Conservation (phyloP, 1,140 invertebrate genomes). For the Rhagoletis zephyria region DNA sequence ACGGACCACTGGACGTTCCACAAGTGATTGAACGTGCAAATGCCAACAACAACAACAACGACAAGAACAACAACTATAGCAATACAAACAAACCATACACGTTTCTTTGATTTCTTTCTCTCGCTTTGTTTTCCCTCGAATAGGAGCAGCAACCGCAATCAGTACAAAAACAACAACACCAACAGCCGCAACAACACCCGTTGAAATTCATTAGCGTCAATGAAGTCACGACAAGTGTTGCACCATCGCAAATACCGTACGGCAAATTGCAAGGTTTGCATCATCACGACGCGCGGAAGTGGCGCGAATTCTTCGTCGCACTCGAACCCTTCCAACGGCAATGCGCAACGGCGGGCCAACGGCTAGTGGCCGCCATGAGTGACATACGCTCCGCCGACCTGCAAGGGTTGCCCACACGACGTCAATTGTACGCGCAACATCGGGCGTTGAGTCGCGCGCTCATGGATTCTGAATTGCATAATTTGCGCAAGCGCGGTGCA, state of each 20-base stretch:
- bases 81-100: constrained; percentile 39
- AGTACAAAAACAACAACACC: background rate
- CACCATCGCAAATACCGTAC: constrained; percentile 72
- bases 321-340: constrained; percentile 75
- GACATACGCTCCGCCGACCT: constrained; percentile 75
- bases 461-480: constrained; percentile 75
- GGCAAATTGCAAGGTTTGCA: constrained; percentile 74
- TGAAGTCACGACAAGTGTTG: constrained; percentile 73
- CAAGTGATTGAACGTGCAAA: constrained; percentile 58
- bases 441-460: constrained; percentile 74
- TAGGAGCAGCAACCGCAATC: constrained; percentile 21
- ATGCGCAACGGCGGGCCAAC: constrained; percentile 74
- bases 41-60: constrained; percentile 48
- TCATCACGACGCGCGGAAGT: constrained; percentile 77
- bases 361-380: constrained; percentile 74
- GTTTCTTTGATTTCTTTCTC: constrained; percentile 55
- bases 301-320: constrained; percentile 79
- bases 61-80: background rate
- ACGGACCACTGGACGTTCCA: background rate
- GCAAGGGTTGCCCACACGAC: constrained; percentile 73
- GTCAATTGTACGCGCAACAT: constrained; percentile 76
- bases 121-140: background rate
- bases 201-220: constrained; percentile 73
- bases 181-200: constrained; percentile 61
- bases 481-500: constrained; percentile 74